Percentiles rank a stretch among this genome's conserved stretches.
phyloP scores from a whole-genome alignment of 1,140 invertebrate genomes.

The Psilanteris sp. region DNA sequence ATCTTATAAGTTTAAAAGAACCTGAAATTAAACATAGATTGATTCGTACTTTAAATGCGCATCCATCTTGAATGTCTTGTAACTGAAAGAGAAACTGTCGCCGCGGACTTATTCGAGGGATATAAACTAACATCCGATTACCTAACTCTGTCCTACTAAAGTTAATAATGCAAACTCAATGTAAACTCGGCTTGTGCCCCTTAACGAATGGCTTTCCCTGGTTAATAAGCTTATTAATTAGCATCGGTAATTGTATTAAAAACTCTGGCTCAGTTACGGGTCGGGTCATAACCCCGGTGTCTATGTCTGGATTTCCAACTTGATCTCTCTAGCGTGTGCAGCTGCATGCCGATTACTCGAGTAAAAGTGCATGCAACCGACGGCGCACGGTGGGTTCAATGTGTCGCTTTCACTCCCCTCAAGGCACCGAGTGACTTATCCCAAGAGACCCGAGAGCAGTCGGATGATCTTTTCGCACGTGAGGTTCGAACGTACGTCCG shows the following conservation, averaged over 20 bases:
- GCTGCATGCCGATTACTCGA: constrained; percentile 55
- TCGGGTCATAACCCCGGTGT: constrained; percentile 71
- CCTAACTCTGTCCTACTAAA: constrained; percentile 1
- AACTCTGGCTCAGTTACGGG: constrained; percentile 31
- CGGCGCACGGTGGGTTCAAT: constrained; percentile 69
- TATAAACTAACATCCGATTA: constrained; percentile 11
- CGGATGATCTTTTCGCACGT: constrained; percentile 16
- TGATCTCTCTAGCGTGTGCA: constrained; percentile 63
- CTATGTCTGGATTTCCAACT: constrained; percentile 64
- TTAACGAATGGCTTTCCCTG: constrained; percentile 17
- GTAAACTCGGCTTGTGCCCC: background rate
- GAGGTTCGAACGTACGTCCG: constrained; percentile 14
- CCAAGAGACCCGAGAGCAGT: constrained; percentile 4
- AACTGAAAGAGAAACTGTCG: constrained; percentile 9
- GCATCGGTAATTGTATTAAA: constrained; percentile 4
- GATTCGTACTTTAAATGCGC: too few relatives aligned
- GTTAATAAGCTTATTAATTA: constrained; percentile 24
- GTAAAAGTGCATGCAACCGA: constrained; percentile 74
- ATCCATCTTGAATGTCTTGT: too few relatives aligned
- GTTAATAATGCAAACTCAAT: constrained; percentile 10
- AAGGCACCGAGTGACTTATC: constrained; percentile 49
- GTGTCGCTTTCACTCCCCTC: constrained; percentile 74
- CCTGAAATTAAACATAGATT: too few relatives aligned
- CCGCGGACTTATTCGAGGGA: constrained; percentile 1
- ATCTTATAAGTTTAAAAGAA: background rate